Base-by-base conservation (phyloP, 2,797 vertebrate species). In the Bovichtus variegatus region DNA sequence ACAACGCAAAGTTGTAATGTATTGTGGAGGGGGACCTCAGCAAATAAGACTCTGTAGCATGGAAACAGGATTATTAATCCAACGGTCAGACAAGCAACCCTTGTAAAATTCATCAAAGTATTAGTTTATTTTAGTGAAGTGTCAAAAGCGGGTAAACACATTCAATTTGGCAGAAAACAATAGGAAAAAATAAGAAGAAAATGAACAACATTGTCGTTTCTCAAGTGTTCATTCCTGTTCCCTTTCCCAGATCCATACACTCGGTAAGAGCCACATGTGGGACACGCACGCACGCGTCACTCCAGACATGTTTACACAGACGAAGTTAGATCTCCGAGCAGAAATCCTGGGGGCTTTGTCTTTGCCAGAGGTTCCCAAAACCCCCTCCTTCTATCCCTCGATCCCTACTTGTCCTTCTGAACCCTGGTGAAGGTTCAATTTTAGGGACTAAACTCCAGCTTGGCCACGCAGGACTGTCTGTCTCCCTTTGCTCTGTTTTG, bases 281-380 rank as follows among this genome's bases (percentile, higher is more conserved):
- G 21, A 31, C 71, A n/a, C n/a, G n/a, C 23, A 18, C 10, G 12
- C 79, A 50, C 68, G 54, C 83, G 79, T 84, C 84, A 86, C 91
- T 91, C 83, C 87, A 92, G 82, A 85, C 84, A 71, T 93, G 89
- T 93, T 93, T 90, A 84, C 81, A 83, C 78, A 94, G 91, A 93
- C 73, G 59, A 82, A 75, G 82, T 88, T 63, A 76, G 86, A 89
- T 87, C 74, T 84, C 76, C 54, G 50, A 69, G 83, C 43, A 74
- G 76, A 83, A 89, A 85, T 82, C 88, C 76, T 76, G 9, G 46
- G 80, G 87, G 82, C 64, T 86, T 81, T 68, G 76, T 71, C 64
- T 81, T 78, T 73, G 70, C 76, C 50, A 76, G 71, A 82, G 51
- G 36, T 88, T 76, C 82, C 44, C 58, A 61, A 25, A 4, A 6